Base-by-base conservation (phyloP, 2,888 invertebrate species). In the Napeogenes inachia region DNA sequence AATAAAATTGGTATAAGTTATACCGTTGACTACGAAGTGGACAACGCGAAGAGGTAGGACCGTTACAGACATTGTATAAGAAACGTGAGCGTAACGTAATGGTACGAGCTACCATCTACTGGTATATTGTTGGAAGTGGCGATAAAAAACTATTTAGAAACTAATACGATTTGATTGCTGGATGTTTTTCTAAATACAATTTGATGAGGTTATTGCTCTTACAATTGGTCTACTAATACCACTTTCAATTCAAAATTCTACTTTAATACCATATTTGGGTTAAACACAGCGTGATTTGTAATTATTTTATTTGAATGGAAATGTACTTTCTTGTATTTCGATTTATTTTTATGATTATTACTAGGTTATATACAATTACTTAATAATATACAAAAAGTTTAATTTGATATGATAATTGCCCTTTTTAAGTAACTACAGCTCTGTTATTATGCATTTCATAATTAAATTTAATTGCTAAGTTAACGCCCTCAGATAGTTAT, bases 21-120 rank as follows among this genome's bases (percentile, higher is more conserved):
- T 81, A 82, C 82, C 83, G 82, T 82, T 82, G 78, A 78, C 73
- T 77, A 78, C 77, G 76, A 75, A 77, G 73, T 80, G 79, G 80
- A 74, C 73, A 71, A 69, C 68, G 65, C 73, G 73, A 72, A 72
- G 75, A 78, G 75, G 76, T 70, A 69, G 68, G 73, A 83, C 86
- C 85, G 86, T 85, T 86, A 85, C 74, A 69, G 72, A 78, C 80
- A 83, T 83, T 84, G 84, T 83, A 77, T 76, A 76, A 75, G 67
- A 77, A 76, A 82, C 84, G 84, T 84, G 84, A 84, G 81, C 80
- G 75, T 75, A 75, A 74, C 78, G 75, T 78, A 73, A 79, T 78
- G 73, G 76, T 72, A 71, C 74, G 68, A 55, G 69, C 76, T 70
- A 73, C 73, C 75, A 73, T 73, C 73, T 68, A 75, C 75, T 74